Base-by-base conservation (phyloP, 2,113 vertebrate genomes). In the Loxodonta africana region DNA sequence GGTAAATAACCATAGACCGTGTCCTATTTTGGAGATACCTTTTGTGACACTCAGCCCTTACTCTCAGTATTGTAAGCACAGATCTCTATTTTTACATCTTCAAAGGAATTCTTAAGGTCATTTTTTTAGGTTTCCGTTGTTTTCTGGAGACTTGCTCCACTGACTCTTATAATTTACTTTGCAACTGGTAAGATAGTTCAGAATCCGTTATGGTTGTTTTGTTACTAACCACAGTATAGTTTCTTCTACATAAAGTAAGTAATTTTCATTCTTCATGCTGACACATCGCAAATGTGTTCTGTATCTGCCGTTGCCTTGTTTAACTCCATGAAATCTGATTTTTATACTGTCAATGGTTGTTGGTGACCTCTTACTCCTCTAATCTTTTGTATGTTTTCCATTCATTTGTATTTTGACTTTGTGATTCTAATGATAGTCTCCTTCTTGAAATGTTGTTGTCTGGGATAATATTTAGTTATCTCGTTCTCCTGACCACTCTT, bases 201-300 rank as follows among this genome's bases (percentile, higher is more conserved):
- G 44, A 96, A 74, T 21, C 20, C 30, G 60, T 76, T 91, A 15
- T 18, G 5, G 33, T 93, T 91, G 69, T 26, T 91, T 94, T 93
- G 53, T 88, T 89, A 69, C 65, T 97, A 86, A 92, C 67, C 17
- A 82, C 2, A 33, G 48, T 74, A 48, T 53, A 53, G 33, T 33
- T 92, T 78, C 87, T 91, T 93, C 57, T 30, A 1, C 69, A 33
- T 73, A 18, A 62, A 94, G 20, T 94, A 89, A 95, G 41, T 84
- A 65, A 93, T 88, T 89, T 95, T 95, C 25, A 83, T 95, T 94
- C 15, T 53, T 91, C 33, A 87, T 95, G 82, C 28, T 91, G 46
- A 33, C 82, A 62, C 28, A 94, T 88, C 95, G 89, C 92, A 96
- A 94, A 83, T n/a, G 15, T 57, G 53, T 82, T 85, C 20, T 86